Conservation (phyloP, 2,113 vertebrate species). For the Oncorhynchus gorbuscha region DNA sequence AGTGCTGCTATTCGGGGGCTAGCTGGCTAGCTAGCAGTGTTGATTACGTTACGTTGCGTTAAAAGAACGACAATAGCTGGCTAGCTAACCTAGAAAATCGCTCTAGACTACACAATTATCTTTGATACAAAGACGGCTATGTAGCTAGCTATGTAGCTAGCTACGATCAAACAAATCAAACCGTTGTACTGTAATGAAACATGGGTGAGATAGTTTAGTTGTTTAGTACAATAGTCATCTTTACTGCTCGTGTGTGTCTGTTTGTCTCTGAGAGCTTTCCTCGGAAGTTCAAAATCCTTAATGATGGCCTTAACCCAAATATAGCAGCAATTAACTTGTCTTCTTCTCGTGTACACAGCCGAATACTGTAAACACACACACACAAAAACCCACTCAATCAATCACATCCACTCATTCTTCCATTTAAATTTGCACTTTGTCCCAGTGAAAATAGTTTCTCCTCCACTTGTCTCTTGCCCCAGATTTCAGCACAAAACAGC, state of each 20-base stretch:
- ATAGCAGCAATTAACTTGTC: conserved; percentile 44
- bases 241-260: conserved; percentile 1
- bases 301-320: conserved; percentile 55
- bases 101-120: no score
- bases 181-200: no score
- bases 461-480: conserved; percentile 47
- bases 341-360: not conserved
- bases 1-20: no score
- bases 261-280: conserved; percentile 3
- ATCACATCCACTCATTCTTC: conserved; percentile 25
- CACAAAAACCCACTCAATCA: conserved; percentile 1
- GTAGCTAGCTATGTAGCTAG: no score
- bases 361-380: conserved; percentile 12
- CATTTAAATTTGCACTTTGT: conserved; percentile 62
- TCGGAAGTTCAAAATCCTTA: conserved; percentile 28
- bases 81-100: no score
- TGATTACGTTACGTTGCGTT: no score
- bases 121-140: no score
- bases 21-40: no score
- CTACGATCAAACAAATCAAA: no score
- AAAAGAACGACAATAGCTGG: no score
- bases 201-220: no score
- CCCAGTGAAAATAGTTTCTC: conserved; percentile 52
- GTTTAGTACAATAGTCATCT: no score
- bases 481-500: conserved; percentile 46